phyloP scores from a whole-genome alignment of 1,140 invertebrate genomes.

The Diachasmimorpha longicaudata region DNA sequence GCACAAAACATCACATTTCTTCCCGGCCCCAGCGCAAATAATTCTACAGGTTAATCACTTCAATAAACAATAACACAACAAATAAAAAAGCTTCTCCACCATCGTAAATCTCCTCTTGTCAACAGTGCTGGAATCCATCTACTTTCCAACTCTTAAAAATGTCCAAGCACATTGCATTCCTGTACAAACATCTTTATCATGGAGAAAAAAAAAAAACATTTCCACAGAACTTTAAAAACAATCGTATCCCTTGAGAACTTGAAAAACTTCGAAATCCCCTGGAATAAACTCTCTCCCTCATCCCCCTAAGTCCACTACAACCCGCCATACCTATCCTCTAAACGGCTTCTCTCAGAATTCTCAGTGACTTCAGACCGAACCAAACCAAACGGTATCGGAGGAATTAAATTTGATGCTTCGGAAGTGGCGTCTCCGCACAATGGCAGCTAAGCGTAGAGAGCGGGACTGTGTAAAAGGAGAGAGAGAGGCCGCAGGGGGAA shows the following conservation, averaged over 20 bases:
- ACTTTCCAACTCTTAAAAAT: too few species aligned
- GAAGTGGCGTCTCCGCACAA: constrained; percentile 57
- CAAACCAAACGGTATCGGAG: constrained; percentile 29
- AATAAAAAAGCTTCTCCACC: too few species aligned
- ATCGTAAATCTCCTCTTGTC: too few species aligned
- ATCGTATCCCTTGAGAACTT: neutral
- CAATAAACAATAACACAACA: neutral
- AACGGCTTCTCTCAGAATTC: neutral
- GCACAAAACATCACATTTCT: neutral
- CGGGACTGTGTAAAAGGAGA: constrained; percentile 14
- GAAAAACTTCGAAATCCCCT: neutral
- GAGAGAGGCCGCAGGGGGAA: neutral
- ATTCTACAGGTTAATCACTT: neutral
- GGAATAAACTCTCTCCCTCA: neutral
- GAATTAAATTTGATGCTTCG: constrained; percentile 53
- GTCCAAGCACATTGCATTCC: too few species aligned
- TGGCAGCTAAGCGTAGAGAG: constrained; percentile 38
- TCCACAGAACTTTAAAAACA: too few species aligned
- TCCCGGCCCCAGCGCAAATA: neutral
- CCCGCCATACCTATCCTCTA: neutral
- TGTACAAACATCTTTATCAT: neutral
- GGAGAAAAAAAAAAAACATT: too few species aligned
- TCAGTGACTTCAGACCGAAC: constrained; percentile 8
- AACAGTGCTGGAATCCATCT: too few species aligned
- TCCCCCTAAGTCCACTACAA: neutral